Conservation (phyloP, 2,113 vertebrate species). For the Tragelaphus buxtoni region DNA sequence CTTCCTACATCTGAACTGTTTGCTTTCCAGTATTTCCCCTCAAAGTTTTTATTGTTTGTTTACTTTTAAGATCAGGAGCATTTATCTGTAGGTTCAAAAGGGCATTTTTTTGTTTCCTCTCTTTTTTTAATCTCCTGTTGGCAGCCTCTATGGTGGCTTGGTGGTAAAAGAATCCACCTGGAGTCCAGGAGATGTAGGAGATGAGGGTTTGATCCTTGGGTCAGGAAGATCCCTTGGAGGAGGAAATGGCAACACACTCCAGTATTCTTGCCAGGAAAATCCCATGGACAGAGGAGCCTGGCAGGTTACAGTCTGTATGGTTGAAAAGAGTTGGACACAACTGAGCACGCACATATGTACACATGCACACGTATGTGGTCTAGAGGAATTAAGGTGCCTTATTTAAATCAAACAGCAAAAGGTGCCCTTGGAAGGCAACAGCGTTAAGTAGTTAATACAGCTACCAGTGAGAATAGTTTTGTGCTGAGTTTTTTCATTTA, state of each 20-base stretch:
- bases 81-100: constrained; percentile 31
- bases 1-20: background rate
- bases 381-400: constrained; percentile 21
- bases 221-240: background rate
- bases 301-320: background rate
- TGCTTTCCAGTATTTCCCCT: background rate
- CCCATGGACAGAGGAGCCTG: background rate
- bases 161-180: background rate
- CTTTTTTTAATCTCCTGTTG: background rate
- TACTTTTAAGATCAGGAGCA: constrained; percentile 2
- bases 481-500: background rate
- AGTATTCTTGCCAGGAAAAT: background rate
- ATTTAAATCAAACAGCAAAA: background rate
- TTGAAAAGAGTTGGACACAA: background rate
- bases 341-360: background rate
- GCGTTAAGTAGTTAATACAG: background rate
- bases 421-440: background rate
- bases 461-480: background rate
- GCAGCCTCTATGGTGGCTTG: background rate
- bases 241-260: background rate
- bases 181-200: background rate
- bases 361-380: background rate
- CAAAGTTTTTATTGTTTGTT: background rate
- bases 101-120: background rate
- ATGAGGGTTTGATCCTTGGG: background rate